phyloP scores from a whole-genome alignment of 2,113 vertebrate genomes.

The Kobus ellipsiprymnus region DNA sequence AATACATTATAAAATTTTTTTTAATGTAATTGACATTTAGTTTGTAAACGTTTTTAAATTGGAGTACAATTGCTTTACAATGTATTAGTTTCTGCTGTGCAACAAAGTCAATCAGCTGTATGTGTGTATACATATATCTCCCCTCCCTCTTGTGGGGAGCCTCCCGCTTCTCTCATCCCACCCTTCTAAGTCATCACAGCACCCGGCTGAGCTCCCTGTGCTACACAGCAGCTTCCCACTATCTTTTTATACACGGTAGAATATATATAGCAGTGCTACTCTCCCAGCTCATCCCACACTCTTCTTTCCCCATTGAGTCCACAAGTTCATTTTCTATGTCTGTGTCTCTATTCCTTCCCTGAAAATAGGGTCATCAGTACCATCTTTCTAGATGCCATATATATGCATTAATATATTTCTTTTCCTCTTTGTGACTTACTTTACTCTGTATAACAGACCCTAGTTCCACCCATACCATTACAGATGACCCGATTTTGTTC shows the following conservation, averaged over 20 bases:
- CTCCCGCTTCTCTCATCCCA: neutral
- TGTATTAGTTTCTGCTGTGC: neutral
- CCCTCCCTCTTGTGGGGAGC: neutral
- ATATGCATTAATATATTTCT: neutral
- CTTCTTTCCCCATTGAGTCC: accelerated
- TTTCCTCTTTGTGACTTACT: neutral
- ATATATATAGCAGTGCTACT: neutral
- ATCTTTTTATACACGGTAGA: neutral
- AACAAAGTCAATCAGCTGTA: neutral
- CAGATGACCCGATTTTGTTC: neutral
- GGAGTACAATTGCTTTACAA: neutral
- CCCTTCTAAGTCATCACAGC: neutral
- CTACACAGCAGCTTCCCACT: neutral
- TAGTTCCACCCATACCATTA: neutral
- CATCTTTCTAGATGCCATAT: neutral
- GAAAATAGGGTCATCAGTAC: neutral
- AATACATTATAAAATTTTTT: neutral
- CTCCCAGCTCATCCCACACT: neutral
- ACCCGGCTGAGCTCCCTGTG: neutral
- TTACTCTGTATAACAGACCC: neutral
- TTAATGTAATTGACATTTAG: neutral
- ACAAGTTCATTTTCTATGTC: neutral
- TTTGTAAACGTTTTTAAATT: neutral
- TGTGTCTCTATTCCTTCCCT: neutral
- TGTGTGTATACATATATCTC: neutral